Evolutionary conservation across 1,140 invertebrate genomes (phyloP).

Genomic region (Monochamus saltuarius): DNA sequence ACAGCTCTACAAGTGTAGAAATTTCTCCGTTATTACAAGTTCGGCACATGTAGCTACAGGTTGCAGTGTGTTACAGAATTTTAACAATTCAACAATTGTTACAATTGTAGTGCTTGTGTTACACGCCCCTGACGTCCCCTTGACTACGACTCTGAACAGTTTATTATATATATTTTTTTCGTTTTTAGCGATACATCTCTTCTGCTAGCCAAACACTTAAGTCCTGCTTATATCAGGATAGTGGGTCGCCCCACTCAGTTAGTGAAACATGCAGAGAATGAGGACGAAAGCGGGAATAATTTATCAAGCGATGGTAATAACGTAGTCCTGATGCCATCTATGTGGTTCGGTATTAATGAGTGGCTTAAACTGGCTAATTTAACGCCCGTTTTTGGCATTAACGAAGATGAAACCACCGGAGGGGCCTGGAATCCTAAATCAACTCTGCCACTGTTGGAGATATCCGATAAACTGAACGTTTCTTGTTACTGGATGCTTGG

Average conservation of each 20-base stretch:
- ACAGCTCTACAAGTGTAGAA: too few species aligned
- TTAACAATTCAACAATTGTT: too few species aligned
- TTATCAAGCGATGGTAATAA: conserved; percentile 24
- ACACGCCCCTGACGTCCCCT: too few species aligned
- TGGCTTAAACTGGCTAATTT: conserved; percentile 55
- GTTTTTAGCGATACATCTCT: conserved; percentile 53
- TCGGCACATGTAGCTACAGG: too few species aligned
- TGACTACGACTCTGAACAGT: too few species aligned
- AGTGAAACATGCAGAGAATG: conserved; percentile 52
- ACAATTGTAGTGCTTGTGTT: too few species aligned
- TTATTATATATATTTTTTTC: conserved; percentile 8
- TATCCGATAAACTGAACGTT: conserved; percentile 59
- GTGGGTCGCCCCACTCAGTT: conserved; percentile 59
- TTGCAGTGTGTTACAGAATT: too few species aligned
- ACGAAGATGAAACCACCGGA: conserved; percentile 47
- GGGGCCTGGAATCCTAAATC: conserved; percentile 57
- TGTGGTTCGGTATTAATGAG: conserved; percentile 54
- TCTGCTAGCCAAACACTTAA: conserved; percentile 60
- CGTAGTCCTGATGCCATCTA: conserved; percentile 38
- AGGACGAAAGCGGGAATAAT: conserved; percentile 34
- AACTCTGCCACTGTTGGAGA: conserved; percentile 57
- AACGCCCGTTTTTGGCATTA: conserved; percentile 55
- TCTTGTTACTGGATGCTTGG: conserved; percentile 66
- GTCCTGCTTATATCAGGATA: conserved; percentile 62
- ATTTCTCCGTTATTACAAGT: too few species aligned